Conservation (phyloP, 2,113 vertebrate genomes). For the Vireo altiloquus region DNA sequence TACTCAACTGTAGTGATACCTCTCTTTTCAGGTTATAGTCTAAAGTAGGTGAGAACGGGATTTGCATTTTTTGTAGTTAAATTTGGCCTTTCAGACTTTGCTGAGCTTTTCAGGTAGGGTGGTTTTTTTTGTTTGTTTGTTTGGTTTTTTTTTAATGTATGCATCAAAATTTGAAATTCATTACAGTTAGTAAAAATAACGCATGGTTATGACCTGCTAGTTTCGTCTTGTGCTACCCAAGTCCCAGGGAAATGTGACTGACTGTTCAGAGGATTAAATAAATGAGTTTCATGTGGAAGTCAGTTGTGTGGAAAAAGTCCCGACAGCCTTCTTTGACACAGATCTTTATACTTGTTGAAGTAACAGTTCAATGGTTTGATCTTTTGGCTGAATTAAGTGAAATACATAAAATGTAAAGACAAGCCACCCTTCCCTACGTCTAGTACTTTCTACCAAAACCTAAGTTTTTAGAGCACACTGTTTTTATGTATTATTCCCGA, state of each 20-base stretch:
- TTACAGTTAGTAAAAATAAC: not conserved
- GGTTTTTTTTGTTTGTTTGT: not conserved
- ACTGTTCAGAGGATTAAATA: conserved; percentile 5
- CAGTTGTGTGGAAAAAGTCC: not conserved
- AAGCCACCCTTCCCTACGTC: not conserved
- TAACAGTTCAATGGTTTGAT: not conserved
- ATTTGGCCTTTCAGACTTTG: not conserved
- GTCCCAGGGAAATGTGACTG: not conserved
- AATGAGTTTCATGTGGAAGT: not conserved
- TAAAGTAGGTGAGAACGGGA: not conserved
- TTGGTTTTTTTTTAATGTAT: not conserved
- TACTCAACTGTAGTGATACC: not conserved
- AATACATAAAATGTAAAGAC: not conserved
- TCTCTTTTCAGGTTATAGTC: not conserved
- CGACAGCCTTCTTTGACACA: not conserved
- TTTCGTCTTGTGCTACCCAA: not conserved
- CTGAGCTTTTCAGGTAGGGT: not conserved
- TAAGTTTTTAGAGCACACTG: not conserved
- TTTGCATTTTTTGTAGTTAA: not conserved
- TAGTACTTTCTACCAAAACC: not conserved
- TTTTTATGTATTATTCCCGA: not conserved
- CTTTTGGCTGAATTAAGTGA: not conserved
- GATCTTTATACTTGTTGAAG: not conserved
- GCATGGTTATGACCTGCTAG: not conserved
- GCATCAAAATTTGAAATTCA: not conserved